phyloP scores from a whole-genome alignment of 2,888 invertebrate species.

The Mesorhabditis spiculigera region DNA sequence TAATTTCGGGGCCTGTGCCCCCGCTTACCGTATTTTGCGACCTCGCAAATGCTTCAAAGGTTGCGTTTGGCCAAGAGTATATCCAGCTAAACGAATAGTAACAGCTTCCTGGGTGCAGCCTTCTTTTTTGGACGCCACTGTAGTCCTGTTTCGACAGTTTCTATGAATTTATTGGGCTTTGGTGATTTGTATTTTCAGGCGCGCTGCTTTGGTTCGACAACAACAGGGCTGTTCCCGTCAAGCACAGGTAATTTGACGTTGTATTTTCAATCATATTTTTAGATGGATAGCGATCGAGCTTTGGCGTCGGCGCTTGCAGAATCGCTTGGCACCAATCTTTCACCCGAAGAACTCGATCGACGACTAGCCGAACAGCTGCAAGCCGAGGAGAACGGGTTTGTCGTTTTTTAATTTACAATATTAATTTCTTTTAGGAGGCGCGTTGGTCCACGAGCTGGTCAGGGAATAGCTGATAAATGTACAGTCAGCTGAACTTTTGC shows the following conservation, averaged over 20 bases:
- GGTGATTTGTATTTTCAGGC: background rate
- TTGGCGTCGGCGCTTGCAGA: background rate
- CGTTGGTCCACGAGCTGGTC: too few relatives aligned
- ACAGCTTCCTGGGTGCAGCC: too few relatives aligned
- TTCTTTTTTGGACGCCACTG: too few relatives aligned
- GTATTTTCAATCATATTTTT: background rate
- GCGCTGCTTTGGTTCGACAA: background rate
- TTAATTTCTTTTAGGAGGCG: too few relatives aligned
- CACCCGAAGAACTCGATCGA: conserved; percentile 1
- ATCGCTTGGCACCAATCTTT: background rate
- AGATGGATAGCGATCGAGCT: background rate
- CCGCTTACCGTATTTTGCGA: background rate
- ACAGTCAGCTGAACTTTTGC: too few relatives aligned
- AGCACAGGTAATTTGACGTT: background rate
- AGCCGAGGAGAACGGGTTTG: background rate
- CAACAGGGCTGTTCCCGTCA: background rate
- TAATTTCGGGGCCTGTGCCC: too few relatives aligned
- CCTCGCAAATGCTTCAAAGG: conserved; percentile 4
- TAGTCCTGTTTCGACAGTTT: too few relatives aligned
- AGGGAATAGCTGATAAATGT: too few relatives aligned
- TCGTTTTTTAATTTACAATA: too few relatives aligned
- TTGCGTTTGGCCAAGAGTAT: background rate
- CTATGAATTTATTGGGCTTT: too few relatives aligned
- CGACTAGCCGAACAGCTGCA: conserved; percentile 3
- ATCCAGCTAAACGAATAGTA: too few relatives aligned